Percentiles rank a stretch among this genome's conserved stretches.
phyloP scores from a whole-genome alignment of 2,797 vertebrate genomes.

The Premnoplex brunnescens region DNA sequence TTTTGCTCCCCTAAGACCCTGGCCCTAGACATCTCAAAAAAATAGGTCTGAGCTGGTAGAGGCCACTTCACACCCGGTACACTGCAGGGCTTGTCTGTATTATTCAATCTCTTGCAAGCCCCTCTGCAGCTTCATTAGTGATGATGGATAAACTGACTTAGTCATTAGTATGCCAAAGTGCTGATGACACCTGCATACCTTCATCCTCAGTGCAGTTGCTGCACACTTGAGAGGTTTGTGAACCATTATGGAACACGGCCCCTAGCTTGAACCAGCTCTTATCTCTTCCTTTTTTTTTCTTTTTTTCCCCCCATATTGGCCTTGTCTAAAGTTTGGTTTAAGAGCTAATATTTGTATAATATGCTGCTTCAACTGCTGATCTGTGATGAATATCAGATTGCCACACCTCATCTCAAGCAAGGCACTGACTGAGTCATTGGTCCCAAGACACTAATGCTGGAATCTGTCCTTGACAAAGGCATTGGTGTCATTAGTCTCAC shows the following conservation, averaged over 20 bases:
- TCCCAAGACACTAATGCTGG: neutral
- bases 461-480: neutral
- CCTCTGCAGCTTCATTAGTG: neutral
- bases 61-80: neutral
- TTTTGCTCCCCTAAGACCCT: neutral
- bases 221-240: neutral
- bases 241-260: neutral
- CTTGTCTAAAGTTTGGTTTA: neutral
- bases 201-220: neutral
- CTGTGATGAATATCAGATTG: neutral
- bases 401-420: neutral
- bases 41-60: neutral
- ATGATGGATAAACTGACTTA: neutral
- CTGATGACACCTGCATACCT: neutral
- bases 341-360: neutral
- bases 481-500: neutral
- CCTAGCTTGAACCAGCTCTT: neutral
- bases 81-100: rapidly evolving
- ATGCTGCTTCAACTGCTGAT: neutral
- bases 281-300: neutral
- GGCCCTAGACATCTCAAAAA: neutral
- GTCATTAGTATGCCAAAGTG: neutral
- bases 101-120: rapidly evolving
- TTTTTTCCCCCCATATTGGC: neutral
- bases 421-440: neutral